Conservation (phyloP, 2,797 vertebrate genomes). For the Chromobotia macracanthus region DNA sequence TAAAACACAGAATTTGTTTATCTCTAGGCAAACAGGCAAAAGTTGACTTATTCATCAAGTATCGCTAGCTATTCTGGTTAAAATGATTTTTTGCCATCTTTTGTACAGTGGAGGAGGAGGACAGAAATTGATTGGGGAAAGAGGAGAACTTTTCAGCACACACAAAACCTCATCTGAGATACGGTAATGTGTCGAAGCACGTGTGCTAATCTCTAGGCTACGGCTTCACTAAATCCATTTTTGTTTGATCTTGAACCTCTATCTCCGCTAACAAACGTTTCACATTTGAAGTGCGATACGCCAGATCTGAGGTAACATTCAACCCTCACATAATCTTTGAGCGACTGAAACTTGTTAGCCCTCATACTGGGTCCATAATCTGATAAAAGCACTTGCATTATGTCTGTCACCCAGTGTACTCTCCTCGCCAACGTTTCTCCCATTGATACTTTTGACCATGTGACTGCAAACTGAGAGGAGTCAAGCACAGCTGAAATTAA, state of each 20-base stretch:
- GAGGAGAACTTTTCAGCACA: too few species aligned
- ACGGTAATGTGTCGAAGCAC: background rate
- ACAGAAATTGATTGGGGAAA: too few species aligned
- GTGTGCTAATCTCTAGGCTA: background rate
- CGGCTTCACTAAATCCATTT: background rate
- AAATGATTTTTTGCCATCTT: too few species aligned
- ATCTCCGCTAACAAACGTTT: slow-evolving; percentile 1
- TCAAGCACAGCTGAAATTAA: slow-evolving; percentile 58
- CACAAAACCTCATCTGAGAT: background rate
- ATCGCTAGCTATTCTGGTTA: too few species aligned
- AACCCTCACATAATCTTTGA: slow-evolving; percentile 32
- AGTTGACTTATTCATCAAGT: background rate
- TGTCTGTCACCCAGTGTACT: slow-evolving; percentile 37
- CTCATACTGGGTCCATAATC: slow-evolving; percentile 45
- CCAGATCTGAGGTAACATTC: slow-evolving; percentile 16
- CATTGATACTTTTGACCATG: slow-evolving; percentile 50
- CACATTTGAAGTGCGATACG: slow-evolving; percentile 3
- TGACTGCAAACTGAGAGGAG: slow-evolving; percentile 54
- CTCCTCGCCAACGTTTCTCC: slow-evolving; percentile 27
- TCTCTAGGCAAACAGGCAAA: background rate
- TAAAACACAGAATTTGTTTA: background rate
- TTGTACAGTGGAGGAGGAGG: too few species aligned
- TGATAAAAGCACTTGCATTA: slow-evolving; percentile 47
- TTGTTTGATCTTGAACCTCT: background rate
- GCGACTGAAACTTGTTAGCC: slow-evolving; percentile 45